phyloP scores from a whole-genome alignment of 2,797 vertebrate genomes.

The Hipposideros larvatus region DNA sequence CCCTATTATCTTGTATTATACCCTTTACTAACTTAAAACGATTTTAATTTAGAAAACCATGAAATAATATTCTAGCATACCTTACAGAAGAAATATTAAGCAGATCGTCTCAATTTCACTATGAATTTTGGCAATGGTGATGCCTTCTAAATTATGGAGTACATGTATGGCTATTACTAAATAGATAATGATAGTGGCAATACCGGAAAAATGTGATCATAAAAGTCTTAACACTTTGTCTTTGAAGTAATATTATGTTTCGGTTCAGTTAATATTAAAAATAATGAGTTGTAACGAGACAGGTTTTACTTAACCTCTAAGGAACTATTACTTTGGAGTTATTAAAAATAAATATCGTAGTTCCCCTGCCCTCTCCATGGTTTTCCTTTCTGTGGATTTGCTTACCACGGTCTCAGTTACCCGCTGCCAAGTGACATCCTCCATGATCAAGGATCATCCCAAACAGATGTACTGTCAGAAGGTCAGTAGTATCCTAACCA shows the following conservation, averaged over 20 bases:
- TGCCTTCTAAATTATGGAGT: constrained; percentile 43
- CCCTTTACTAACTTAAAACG: constrained; percentile 12
- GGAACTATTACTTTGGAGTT: constrained; percentile 67
- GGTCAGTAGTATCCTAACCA: not conserved
- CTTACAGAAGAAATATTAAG: constrained; percentile 37
- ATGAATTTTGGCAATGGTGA: constrained; percentile 26
- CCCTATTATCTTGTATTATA: not conserved
- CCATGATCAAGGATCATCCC: no score
- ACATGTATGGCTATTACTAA: constrained; percentile 56
- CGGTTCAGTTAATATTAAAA: constrained; percentile 65
- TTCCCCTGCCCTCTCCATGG: no score
- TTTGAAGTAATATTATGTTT: constrained; percentile 67
- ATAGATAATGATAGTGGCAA: constrained; percentile 37
- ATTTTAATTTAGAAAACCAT: constrained; percentile 56
- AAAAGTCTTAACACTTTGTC: constrained; percentile 60
- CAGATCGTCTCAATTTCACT: not conserved
- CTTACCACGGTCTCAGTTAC: not conserved
- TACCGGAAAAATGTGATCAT: constrained; percentile 46
- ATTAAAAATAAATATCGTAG: constrained; percentile 64
- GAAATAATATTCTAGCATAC: constrained; percentile 40
- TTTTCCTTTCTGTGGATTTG: not conserved
- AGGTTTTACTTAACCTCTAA: constrained; percentile 64
- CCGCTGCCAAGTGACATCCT: not conserved
- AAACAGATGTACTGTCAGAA: not conserved
- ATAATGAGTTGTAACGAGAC: constrained; percentile 56